Percentiles rank a stretch among this genome's conserved stretches.
Conservation (phyloP, 2,113 vertebrate genomes). For the Irena cyanogastra region DNA sequence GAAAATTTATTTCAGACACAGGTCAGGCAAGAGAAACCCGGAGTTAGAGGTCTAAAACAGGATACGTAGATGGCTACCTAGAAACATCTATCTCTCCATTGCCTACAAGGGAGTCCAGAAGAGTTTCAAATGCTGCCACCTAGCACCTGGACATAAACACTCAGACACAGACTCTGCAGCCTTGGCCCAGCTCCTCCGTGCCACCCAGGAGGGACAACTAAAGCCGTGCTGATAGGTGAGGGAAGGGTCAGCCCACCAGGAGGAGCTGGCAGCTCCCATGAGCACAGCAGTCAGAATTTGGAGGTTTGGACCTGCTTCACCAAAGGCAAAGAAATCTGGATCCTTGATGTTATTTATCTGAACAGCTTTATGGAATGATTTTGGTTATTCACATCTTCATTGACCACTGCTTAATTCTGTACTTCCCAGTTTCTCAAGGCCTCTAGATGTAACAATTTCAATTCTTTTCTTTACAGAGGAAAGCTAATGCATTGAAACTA, state of each 20-base stretch:
- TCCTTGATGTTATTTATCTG: neutral
- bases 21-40: neutral
- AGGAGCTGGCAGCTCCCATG: neutral
- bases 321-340: neutral
- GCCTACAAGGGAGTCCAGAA: neutral
- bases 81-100: neutral
- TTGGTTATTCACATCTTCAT: neutral
- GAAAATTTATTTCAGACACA: neutral
- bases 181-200: neutral
- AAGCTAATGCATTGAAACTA: neutral
- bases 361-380: neutral
- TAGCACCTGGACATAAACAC: neutral
- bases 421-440: neutral
- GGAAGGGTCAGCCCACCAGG: neutral
- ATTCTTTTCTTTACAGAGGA: neutral
- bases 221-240: fast-evolving
- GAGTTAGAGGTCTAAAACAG: neutral
- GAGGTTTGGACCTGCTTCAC: neutral
- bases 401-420: neutral
- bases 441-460: neutral
- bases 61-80: neutral
- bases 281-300: neutral
- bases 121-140: neutral
- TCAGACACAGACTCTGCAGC: too few species aligned
- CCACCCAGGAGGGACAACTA: neutral